Evolutionary conservation across 2,113 vertebrate genomes (phyloP).

Genomic region (Colinus virginianus): DNA sequence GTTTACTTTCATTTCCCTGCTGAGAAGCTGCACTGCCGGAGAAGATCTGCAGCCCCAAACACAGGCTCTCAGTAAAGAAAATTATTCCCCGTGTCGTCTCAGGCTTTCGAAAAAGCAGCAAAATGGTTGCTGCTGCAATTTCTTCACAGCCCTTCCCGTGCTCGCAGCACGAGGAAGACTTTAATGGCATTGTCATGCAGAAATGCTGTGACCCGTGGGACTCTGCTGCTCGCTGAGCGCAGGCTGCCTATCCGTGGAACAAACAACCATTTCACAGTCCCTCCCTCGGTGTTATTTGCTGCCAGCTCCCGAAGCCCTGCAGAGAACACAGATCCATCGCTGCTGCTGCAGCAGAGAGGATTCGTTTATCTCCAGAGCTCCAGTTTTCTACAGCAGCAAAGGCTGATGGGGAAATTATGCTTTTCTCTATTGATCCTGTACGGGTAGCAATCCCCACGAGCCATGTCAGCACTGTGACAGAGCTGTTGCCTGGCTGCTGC

Average conservation of each 20-base stretch:
- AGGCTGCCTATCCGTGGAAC: not conserved
- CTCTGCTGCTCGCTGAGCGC: not conserved
- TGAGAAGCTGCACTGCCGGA: not conserved
- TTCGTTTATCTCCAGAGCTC: not conserved
- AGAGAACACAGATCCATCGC: not conserved
- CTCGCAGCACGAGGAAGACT: not conserved
- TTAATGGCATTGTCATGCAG: not conserved
- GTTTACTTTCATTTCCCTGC: conserved; percentile 8
- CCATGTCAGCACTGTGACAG: not conserved
- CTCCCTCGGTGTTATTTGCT: not conserved
- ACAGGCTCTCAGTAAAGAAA: not conserved
- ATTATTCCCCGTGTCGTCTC: not conserved
- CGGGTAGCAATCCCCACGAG: not conserved
- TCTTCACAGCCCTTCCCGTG: not conserved
- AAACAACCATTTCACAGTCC: not conserved
- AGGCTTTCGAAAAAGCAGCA: not conserved
- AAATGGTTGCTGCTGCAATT: not conserved
- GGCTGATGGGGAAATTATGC: not conserved
- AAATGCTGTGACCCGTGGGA: not conserved
- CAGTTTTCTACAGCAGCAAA: not conserved
- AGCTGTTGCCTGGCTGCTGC: not conserved
- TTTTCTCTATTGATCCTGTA: not conserved
- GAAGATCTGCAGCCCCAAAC: not conserved
- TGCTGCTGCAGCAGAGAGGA: not conserved
- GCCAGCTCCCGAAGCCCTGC: not conserved